These are phyloP conservation scores for Chloroclystis v-ata DNA, from an alignment of 2,888 invertebrate species.

Conservation along the genomic window DNA sequence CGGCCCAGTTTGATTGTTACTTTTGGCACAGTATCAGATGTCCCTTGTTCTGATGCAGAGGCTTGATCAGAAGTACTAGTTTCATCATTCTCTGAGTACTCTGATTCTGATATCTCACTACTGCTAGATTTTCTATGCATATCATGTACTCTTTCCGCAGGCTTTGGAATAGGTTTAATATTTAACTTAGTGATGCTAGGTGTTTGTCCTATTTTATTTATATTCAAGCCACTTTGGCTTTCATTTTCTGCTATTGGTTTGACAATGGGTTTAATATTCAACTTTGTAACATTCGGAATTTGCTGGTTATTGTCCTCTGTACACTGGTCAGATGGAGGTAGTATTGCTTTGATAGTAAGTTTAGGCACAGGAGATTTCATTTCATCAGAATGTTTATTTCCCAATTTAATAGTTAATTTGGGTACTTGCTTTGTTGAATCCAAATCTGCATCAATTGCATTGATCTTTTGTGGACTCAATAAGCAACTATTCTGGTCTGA, in stretches of 20 bases:
- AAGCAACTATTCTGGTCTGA: constrained; percentile 15
- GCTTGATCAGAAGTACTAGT: constrained; percentile 69
- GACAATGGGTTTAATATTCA: constrained; percentile 67
- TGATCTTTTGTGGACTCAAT: constrained; percentile 34
- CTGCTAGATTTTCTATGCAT: constrained; percentile 70
- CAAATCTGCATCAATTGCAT: constrained; percentile 33
- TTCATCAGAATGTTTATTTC: constrained; percentile 59
- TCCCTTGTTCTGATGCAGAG: constrained; percentile 63
- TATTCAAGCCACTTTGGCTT: constrained; percentile 26
- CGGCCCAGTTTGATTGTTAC: constrained; percentile 71
- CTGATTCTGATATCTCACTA: constrained; percentile 75
- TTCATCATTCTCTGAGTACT: constrained; percentile 76
- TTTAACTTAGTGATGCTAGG: constrained; percentile 66
- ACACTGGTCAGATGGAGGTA: constrained; percentile 39
- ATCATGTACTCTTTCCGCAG: constrained; percentile 68
- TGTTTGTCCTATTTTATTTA: constrained; percentile 47
- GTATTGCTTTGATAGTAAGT: constrained; percentile 61
- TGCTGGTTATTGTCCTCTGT: constrained; percentile 31
- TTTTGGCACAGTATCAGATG: constrained; percentile 61
- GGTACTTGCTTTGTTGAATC: constrained; percentile 63
- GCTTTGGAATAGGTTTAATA: constrained; percentile 71
- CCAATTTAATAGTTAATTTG: constrained; percentile 72
- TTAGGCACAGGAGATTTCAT: constrained; percentile 62
- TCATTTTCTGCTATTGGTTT: constrained; percentile 48
- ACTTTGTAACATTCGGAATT: constrained; percentile 53